A percentile compares a stretch with the other conserved stretches of the same genome.
Evolutionary conservation across 2,113 vertebrate genomes (phyloP).

Genomic region (Beaufortia kweichowensis): DNA sequence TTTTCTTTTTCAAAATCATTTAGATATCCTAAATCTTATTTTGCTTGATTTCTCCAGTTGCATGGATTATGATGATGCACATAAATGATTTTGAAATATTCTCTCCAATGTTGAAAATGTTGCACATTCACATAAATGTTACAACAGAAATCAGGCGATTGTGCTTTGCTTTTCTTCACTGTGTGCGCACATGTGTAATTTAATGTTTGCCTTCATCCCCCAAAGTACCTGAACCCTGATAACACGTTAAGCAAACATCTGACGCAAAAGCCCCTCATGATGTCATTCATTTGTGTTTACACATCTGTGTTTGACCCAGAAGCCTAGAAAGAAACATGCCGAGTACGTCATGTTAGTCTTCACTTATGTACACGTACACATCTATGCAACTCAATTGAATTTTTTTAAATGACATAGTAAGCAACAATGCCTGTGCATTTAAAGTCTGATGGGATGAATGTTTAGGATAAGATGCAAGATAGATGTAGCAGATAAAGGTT

Average conservation of each 20-base stretch:
- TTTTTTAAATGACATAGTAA: no score
- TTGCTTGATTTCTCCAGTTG: no score
- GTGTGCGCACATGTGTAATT: neutral
- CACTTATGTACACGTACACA: no score
- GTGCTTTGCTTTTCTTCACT: neutral
- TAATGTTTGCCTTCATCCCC: slow-evolving; percentile 3
- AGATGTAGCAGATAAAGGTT: no score
- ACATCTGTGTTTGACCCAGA: neutral
- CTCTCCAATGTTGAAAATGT: neutral
- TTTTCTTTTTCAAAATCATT: no score
- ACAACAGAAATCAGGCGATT: neutral
- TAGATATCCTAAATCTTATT: no score
- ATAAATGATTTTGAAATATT: neutral
- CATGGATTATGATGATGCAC: neutral
- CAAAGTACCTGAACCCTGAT: neutral
- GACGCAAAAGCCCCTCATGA: neutral
- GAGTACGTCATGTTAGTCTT: neutral
- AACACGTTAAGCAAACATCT: slow-evolving; percentile 7
- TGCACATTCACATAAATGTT: neutral
- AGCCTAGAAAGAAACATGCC: neutral
- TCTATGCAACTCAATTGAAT: no score
- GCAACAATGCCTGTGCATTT: no score
- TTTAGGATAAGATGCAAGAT: no score
- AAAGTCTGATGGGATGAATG: no score
- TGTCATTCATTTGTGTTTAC: neutral